Evolutionary conservation across 2,888 invertebrate genomes (phyloP), one percentile per base, ranked within the genome.

Genomic region (Aphidius colemani): DNA sequence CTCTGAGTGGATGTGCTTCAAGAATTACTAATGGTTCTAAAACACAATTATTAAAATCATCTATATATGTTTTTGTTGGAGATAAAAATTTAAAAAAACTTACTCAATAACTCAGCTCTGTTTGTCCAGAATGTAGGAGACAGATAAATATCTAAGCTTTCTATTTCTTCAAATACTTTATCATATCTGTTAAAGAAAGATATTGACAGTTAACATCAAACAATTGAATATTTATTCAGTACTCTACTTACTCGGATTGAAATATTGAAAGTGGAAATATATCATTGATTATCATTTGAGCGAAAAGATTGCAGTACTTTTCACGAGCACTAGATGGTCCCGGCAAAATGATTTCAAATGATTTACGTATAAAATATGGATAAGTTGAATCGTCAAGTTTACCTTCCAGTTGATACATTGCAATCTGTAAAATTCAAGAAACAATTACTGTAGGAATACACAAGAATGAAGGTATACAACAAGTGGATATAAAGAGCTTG

Each of bases 61-160:
- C 39, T 39, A 13, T 30, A 46, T 53, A 48, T 61, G 48, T 44
- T 44, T 45, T 39, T 59, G 9, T 39, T 53, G 55, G n/a, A n/a
- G n/a, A 49, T n/a, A 18, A 43, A 57, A 44, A 53, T 13, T n/a
- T 10, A 8, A 44, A 61, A 10, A 60, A 66, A 30, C 80, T 79
- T 78, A 77, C 84, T 83, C 69, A 93, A 83, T 77, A 93, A 86
- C 83, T 92, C 90, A 61, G 90, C 91, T 76, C 94, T 84, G 81
- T 92, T 92, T 66, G 88, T 86, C 88, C 93, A 95, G 66, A 94
- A 84, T 83, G 89, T 91, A 45, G 95, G 95, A 79, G 30, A 0
- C 1, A 95, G 89, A 86, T 96, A 95, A 72, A 94, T 89, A 69
- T 87, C 86, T 70, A 93, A 84, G 75, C 95, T 95, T 67, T 90